Percentiles rank a stretch among this genome's conserved stretches.
These are phyloP conservation scores for Terrapene triunguis DNA, from an alignment of 2,113 vertebrate genomes.

Conservation along the genomic window DNA sequence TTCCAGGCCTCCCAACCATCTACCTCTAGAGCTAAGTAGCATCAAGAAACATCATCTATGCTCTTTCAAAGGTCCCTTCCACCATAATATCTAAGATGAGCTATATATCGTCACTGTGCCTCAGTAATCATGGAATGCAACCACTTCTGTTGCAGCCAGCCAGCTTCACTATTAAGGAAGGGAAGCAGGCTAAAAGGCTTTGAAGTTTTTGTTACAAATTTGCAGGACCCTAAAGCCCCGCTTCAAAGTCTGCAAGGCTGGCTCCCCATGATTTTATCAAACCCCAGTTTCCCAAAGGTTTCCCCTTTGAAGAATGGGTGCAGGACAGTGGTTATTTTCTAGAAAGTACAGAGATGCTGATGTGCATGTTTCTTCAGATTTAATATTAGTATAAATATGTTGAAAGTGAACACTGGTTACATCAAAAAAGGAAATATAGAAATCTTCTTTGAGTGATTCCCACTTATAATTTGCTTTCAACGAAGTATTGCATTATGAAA, in stretches of 20 bases:
- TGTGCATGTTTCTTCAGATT: neutral
- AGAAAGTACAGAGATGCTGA: neutral
- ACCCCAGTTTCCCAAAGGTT: neutral
- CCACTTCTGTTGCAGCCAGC: neutral
- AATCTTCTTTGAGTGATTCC: neutral
- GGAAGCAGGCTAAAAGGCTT: neutral
- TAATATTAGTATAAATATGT: neutral
- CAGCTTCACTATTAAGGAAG: neutral
- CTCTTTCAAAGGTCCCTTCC: neutral
- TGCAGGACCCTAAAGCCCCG: neutral
- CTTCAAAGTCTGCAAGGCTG: neutral
- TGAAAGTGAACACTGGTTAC: neutral
- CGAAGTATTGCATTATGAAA: neutral
- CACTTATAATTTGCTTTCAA: slow-evolving; percentile 2
- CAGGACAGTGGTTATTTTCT: neutral
- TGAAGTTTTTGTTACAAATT: neutral
- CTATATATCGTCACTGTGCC: neutral
- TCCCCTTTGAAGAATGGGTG: neutral
- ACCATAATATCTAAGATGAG: neutral
- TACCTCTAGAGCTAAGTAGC: neutral
- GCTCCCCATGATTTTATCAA: neutral
- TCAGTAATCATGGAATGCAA: neutral
- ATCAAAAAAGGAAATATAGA: neutral
- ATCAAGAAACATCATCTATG: neutral
- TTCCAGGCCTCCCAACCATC: neutral